These are phyloP conservation scores for Synaphobranchus kaupii DNA, from an alignment of 2,797 vertebrate genomes.

Conservation along the genomic window DNA sequence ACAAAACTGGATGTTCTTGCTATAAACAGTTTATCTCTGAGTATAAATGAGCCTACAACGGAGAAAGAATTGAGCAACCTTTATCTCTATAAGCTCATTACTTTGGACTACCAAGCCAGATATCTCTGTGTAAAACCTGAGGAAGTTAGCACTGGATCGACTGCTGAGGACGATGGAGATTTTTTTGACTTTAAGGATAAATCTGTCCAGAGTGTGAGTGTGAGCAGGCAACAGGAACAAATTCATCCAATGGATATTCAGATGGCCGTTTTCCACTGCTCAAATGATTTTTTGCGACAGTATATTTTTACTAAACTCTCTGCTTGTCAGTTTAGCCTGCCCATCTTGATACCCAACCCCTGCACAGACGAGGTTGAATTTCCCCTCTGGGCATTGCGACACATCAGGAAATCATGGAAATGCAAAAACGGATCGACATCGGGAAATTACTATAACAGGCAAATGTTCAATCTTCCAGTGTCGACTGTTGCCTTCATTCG, in stretches of 20 bases:
- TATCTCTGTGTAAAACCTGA: background rate
- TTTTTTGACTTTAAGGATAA: background rate
- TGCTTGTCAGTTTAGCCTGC: constrained; percentile 61
- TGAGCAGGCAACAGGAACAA: background rate
- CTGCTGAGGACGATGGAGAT: constrained; percentile 45
- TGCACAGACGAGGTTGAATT: constrained; percentile 53
- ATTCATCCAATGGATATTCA: constrained; percentile 65
- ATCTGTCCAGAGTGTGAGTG: background rate
- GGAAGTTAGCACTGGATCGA: background rate
- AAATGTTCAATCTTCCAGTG: constrained; percentile 31
- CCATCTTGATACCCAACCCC: constrained; percentile 61
- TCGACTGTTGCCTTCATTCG: constrained; percentile 62
- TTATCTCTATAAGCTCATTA: too few species aligned
- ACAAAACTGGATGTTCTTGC: too few species aligned
- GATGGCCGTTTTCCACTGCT: constrained; percentile 65
- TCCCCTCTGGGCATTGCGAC: constrained; percentile 49
- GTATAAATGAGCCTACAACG: too few species aligned
- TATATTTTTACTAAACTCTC: constrained; percentile 57
- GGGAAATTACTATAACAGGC: constrained; percentile 30
- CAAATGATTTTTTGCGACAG: constrained; percentile 62
- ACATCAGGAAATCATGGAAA: constrained; percentile 36
- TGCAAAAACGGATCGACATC: background rate
- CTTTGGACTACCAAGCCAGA: too few species aligned
- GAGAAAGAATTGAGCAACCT: background rate
- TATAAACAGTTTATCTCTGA: too few species aligned